Evolutionary conservation across 1,140 invertebrate species (phyloP).

Genomic region (Tachypleus tridentatus): DNA sequence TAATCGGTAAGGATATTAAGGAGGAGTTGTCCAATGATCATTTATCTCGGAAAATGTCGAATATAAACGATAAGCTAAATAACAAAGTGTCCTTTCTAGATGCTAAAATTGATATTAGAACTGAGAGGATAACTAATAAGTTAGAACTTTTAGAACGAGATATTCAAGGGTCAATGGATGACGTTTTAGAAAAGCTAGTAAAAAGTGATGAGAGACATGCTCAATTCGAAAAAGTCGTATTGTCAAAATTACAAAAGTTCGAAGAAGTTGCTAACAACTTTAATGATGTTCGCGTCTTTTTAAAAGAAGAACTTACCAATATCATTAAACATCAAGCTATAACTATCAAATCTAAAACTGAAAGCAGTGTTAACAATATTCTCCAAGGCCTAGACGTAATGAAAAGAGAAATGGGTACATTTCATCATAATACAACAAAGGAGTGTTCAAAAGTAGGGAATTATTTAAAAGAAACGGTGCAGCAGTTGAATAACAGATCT

Average conservation of each 20-base stretch:
- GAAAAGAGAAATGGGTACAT: too few species aligned
- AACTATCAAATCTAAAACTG: conserved; percentile 9
- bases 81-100: conserved; percentile 33
- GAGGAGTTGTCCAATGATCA: conserved; percentile 35
- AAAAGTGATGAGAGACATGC: conserved; percentile 17
- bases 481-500: too few species aligned
- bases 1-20: conserved; percentile 31
- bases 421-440: too few species aligned
- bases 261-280: too few species aligned
- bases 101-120: conserved; percentile 18
- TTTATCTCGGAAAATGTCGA: conserved; percentile 32
- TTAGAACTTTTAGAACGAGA: conserved; percentile 18
- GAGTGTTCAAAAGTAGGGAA: too few species aligned
- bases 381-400: conserved; percentile 15
- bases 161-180: conserved; percentile 14
- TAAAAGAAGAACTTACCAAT: too few species aligned
- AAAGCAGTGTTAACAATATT: conserved; percentile 19
- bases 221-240: conserved; percentile 11
- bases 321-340: neutral
- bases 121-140: conserved; percentile 27
- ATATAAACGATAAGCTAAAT: conserved; percentile 33
- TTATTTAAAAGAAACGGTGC: too few species aligned
- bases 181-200: conserved; percentile 18
- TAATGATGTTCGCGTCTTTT: too few species aligned
- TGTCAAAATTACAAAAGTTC: too few species aligned